Evolutionary conservation across 2,113 vertebrate genomes (phyloP).

Genomic region (Neolamprologus tretocephalus): DNA sequence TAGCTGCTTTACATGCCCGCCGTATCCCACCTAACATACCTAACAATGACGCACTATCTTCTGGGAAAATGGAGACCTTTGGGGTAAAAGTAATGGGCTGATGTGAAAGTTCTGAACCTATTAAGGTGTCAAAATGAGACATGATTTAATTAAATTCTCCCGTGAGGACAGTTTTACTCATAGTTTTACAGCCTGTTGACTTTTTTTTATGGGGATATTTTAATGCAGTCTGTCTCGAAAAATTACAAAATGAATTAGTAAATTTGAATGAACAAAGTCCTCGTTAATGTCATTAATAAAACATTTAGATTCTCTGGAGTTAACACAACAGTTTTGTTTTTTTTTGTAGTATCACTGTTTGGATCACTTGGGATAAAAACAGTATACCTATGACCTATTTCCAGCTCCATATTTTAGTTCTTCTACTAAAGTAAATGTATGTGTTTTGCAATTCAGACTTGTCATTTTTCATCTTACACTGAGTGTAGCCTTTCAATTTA

Average conservation of each 20-base stretch:
- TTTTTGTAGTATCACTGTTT: background rate
- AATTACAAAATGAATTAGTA: background rate
- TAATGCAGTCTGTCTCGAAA: background rate
- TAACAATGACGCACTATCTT: background rate
- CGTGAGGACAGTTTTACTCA: background rate
- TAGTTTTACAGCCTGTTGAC: background rate
- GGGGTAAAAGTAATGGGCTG: background rate
- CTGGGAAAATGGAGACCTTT: background rate
- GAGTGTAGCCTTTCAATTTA: background rate
- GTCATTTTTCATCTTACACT: background rate
- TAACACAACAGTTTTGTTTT: background rate
- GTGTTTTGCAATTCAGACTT: background rate
- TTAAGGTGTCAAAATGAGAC: background rate
- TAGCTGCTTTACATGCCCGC: background rate
- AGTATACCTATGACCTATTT: background rate
- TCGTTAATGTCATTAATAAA: background rate
- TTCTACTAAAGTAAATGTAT: background rate
- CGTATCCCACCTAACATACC: background rate
- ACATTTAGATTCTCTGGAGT: background rate
- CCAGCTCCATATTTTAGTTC: background rate
- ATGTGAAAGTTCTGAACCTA: background rate
- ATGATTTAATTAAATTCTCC: background rate
- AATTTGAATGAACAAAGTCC: background rate
- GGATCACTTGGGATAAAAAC: background rate
- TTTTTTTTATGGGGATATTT: background rate